Conservation (phyloP, 2,113 vertebrate species). For the Prinia subflava region DNA sequence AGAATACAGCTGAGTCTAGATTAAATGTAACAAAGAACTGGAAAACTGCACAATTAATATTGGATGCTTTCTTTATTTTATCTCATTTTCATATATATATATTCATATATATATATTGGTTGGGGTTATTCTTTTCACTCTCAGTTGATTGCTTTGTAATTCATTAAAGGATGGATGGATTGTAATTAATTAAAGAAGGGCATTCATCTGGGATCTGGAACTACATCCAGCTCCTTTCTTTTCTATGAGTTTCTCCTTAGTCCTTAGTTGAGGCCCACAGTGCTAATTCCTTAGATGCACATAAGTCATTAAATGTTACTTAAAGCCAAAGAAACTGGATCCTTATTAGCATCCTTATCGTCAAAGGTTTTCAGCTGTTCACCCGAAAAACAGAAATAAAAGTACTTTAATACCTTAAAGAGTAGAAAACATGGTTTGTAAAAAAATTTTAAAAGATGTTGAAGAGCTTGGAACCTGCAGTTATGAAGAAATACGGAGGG, state of each 20-base stretch:
- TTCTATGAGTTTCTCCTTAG: not conserved
- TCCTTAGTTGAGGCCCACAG: not conserved
- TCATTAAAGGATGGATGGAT: not conserved
- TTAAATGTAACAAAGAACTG: not conserved
- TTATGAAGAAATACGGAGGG: not conserved
- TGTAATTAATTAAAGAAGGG: not conserved
- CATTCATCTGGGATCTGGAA: not conserved
- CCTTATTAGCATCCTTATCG: not conserved
- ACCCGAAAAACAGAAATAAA: not conserved
- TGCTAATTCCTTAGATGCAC: not conserved
- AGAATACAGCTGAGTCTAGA: not conserved
- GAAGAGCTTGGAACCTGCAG: not conserved
- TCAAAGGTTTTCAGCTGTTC: not conserved
- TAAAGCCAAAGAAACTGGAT: not conserved
- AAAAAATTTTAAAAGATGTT: not conserved
- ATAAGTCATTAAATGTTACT: not conserved
- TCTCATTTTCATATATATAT: not conserved
- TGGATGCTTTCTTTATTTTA: not conserved
- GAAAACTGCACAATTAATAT: not conserved
- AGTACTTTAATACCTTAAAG: not conserved
- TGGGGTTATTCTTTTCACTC: not conserved
- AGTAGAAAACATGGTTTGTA: not conserved
- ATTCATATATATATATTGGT: not conserved
- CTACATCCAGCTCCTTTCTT: not conserved
- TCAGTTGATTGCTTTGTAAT: not conserved